Evolutionary conservation across 2,113 vertebrate species (phyloP).

Genomic region (Psophia crepitans): DNA sequence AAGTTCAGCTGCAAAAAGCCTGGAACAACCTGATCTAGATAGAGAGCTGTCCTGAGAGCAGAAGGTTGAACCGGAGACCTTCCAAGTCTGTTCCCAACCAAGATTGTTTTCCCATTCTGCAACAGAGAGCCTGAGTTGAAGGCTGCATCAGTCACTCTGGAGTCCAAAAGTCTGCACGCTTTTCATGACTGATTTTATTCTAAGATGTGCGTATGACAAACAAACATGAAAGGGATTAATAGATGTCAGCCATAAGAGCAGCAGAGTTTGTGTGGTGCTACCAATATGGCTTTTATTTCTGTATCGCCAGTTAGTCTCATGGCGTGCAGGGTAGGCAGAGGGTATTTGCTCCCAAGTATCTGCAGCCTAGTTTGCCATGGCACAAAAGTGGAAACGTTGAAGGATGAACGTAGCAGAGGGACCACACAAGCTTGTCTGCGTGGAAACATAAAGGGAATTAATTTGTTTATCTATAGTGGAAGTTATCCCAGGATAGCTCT

Average conservation of each 20-base stretch:
- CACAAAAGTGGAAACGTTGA: not conserved
- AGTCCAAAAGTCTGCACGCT: not conserved
- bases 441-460: slow-evolving; percentile 41
- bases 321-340: not conserved
- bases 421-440: slow-evolving; percentile 29
- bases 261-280: not conserved
- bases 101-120: not conserved
- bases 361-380: not conserved
- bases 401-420: slow-evolving; percentile 4
- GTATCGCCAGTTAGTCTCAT: not conserved
- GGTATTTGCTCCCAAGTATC: not conserved
- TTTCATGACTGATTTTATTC: not conserved
- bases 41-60: not conserved
- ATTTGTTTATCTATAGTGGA: slow-evolving; percentile 43
- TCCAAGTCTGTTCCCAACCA: not conserved
- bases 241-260: not conserved
- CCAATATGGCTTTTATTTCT: not conserved
- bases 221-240: not conserved
- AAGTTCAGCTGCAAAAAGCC: not conserved
- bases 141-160: not conserved
- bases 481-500: slow-evolving; percentile 5
- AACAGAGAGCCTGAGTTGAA: not conserved
- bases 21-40: not conserved
- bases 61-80: not conserved
- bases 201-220: not conserved